These are phyloP conservation scores for Orchestes rusci DNA, from an alignment of 2,888 invertebrate species.

Conservation along the genomic window DNA sequence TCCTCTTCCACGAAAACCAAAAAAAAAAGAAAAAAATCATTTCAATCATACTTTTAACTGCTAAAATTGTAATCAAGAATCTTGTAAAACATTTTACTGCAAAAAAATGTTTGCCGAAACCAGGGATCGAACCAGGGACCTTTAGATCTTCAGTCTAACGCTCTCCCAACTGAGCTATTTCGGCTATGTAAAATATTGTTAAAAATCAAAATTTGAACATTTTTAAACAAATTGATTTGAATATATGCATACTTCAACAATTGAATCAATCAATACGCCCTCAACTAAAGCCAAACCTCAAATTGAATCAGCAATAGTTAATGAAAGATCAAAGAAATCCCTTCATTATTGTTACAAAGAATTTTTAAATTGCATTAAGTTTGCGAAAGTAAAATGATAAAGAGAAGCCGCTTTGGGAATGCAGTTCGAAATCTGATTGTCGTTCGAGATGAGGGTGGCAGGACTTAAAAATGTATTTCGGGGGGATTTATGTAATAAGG, in stretches of 20 bases:
- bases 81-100: no score
- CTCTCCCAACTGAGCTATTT: constrained; percentile 78
- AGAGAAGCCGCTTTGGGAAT: constrained; percentile 22
- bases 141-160: constrained; percentile 70
- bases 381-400: constrained; percentile 28
- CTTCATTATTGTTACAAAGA: constrained; percentile 28
- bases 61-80: no score
- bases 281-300: no score
- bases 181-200: no score
- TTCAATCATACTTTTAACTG: no score
- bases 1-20: no score
- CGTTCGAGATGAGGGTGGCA: constrained; percentile 22
- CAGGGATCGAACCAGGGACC: constrained; percentile 66
- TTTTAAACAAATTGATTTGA: no score
- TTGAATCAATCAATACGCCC: no score
- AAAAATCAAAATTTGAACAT: no score
- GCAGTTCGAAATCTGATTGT: constrained; percentile 24
- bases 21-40: no score
- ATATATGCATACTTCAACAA: no score
- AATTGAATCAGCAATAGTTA: constrained; percentile 29
- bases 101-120: constrained; percentile 60
- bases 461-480: constrained; percentile 22
- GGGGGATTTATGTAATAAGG: constrained; percentile 20
- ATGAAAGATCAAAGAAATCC: constrained; percentile 30
- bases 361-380: constrained; percentile 29